Conservation (phyloP, 2,888 invertebrate species). For the Caenorhabditis plicata region DNA sequence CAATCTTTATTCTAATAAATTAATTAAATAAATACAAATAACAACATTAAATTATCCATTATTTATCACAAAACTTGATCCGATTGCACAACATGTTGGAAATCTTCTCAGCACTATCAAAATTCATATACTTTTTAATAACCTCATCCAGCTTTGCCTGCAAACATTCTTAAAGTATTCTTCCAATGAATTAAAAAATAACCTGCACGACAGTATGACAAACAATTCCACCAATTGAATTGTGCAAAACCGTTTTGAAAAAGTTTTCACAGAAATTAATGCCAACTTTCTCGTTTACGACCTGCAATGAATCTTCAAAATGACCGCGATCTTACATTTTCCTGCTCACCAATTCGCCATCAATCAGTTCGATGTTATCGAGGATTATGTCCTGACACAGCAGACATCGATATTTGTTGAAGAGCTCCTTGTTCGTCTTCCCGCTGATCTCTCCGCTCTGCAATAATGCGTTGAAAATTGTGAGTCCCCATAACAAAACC, state of each 20-base stretch:
- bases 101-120: too few relatives aligned
- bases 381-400: slow-evolving; percentile 17
- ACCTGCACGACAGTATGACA: slow-evolving; percentile 17
- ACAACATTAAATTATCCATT: too few relatives aligned
- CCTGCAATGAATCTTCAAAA: slow-evolving; percentile 2
- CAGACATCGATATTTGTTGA: slow-evolving; percentile 17
- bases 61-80: too few relatives aligned
- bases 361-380: slow-evolving; percentile 13
- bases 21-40: too few relatives aligned
- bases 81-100: too few relatives aligned
- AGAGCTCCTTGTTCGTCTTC: slow-evolving; percentile 11
- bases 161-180: too few relatives aligned
- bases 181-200: too few relatives aligned
- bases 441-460: not conserved
- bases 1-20: too few relatives aligned
- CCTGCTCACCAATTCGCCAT: slow-evolving; percentile 16
- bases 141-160: slow-evolving; percentile 14
- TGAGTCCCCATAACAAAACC: too few relatives aligned
- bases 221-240: slow-evolving; percentile 12
- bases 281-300: slow-evolving; percentile 14
- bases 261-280: slow-evolving; percentile 18
- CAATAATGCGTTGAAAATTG: too few relatives aligned
- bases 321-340: not conserved
- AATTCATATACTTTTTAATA: too few relatives aligned
- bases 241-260: slow-evolving; percentile 12